A percentile compares a stretch with the other conserved stretches of the same genome.
Conservation (phyloP, 2,797 vertebrate species). For the Podarcis siculus region DNA sequence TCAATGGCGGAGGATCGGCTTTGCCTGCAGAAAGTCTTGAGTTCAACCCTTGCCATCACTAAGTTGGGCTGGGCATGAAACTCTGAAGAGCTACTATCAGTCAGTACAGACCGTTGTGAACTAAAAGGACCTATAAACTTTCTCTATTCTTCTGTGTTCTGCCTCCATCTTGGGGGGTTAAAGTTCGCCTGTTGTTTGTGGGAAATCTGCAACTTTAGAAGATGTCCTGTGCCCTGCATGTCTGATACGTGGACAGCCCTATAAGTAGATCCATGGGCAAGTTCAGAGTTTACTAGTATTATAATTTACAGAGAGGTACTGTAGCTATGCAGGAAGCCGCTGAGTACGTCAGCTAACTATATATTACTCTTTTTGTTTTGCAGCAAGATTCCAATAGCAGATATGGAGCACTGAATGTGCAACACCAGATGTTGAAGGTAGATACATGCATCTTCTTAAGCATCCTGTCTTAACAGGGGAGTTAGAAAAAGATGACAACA, state of each 20-base stretch:
- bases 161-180: neutral
- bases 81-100: too few species aligned
- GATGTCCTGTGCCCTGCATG: neutral
- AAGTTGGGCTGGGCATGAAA: too few species aligned
- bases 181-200: neutral
- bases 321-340: fast-evolving
- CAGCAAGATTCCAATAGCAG: conserved; percentile 92
- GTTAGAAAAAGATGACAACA: neutral
- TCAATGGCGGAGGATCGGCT: too few species aligned
- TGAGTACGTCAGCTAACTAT: neutral
- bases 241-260: too few species aligned
- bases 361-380: conserved; percentile 50
- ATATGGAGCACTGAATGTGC: conserved; percentile 90
- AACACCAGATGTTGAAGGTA: conserved; percentile 98
- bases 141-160: neutral
- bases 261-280: neutral
- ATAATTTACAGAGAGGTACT: fast-evolving
- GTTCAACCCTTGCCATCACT: too few species aligned
- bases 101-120: too few species aligned
- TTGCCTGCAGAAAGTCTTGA: too few species aligned
- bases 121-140: too few species aligned
- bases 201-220: neutral
- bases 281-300: neutral
- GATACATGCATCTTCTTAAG: conserved; percentile 43
- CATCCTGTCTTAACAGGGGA: neutral